Conservation (phyloP, 2,113 vertebrate species). For the Aix galericulata region DNA sequence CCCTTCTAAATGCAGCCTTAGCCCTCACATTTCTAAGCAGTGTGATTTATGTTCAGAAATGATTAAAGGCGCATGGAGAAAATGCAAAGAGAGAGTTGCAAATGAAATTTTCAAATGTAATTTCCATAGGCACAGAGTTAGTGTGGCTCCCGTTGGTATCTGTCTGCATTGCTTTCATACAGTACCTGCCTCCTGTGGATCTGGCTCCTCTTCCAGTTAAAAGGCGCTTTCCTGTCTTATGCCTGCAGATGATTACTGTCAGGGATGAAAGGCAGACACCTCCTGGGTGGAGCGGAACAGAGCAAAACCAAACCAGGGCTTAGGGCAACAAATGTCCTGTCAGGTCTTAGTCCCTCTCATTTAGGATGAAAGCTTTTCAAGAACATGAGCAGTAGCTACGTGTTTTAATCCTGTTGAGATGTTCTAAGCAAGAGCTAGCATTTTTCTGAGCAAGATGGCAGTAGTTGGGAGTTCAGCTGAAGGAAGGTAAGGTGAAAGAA, state of each 20-base stretch:
- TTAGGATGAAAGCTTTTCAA: background rate
- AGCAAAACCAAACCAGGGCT: slow-evolving; percentile 23
- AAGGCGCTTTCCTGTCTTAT: background rate
- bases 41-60: background rate
- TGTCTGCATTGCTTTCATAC: background rate
- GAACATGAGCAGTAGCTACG: background rate
- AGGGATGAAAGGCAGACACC: slow-evolving; percentile 27
- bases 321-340: slow-evolving; percentile 4
- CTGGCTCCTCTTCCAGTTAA: background rate
- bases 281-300: background rate
- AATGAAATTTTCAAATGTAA: background rate
- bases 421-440: rapidly evolving
- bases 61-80: background rate
- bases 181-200: background rate
- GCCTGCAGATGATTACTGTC: background rate
- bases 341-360: background rate
- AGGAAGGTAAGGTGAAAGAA: background rate
- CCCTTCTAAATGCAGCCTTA: background rate
- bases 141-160: background rate
- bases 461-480: background rate
- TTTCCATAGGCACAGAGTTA: background rate
- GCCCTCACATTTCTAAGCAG: background rate
- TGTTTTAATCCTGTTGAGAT: background rate
- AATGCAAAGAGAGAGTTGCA: background rate
- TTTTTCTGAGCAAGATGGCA: background rate